Evolutionary conservation across 2,113 vertebrate genomes (phyloP).

Genomic region (Otis tarda): DNA sequence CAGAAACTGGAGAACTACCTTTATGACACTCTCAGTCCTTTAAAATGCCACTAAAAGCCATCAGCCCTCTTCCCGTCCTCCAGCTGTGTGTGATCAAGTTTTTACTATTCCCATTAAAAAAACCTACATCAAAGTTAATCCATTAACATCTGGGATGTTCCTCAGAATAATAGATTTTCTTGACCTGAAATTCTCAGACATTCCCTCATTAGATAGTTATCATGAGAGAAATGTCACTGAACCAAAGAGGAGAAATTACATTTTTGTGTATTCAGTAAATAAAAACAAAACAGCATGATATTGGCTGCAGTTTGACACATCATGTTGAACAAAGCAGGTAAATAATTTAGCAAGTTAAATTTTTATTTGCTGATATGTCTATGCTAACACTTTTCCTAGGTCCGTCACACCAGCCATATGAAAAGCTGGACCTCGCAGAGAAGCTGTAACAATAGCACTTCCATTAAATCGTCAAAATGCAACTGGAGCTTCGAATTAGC

Average conservation of each 20-base stretch:
- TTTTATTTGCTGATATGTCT: neutral
- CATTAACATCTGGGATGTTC: neutral
- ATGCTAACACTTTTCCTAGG: neutral
- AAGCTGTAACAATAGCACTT: neutral
- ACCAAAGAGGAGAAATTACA: neutral
- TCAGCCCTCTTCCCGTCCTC: neutral
- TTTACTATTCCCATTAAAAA: neutral
- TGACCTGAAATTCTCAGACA: neutral
- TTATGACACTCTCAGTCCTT: neutral
- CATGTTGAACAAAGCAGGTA: neutral
- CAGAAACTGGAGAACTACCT: neutral
- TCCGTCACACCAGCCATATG: neutral
- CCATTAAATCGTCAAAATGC: neutral
- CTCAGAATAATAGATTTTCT: neutral
- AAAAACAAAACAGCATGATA: neutral
- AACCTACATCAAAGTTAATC: neutral
- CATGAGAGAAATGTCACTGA: neutral
- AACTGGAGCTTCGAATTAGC: neutral
- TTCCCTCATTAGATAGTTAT: neutral
- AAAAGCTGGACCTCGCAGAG: neutral
- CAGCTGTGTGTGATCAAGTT: neutral
- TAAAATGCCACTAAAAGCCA: neutral
- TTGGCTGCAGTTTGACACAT: neutral
- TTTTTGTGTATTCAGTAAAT: neutral
- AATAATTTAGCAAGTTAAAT: neutral